These are phyloP conservation scores for Imbricaverruca yamaguchii DNA, from an alignment of 2,888 invertebrate genomes.

Conservation along the genomic window DNA sequence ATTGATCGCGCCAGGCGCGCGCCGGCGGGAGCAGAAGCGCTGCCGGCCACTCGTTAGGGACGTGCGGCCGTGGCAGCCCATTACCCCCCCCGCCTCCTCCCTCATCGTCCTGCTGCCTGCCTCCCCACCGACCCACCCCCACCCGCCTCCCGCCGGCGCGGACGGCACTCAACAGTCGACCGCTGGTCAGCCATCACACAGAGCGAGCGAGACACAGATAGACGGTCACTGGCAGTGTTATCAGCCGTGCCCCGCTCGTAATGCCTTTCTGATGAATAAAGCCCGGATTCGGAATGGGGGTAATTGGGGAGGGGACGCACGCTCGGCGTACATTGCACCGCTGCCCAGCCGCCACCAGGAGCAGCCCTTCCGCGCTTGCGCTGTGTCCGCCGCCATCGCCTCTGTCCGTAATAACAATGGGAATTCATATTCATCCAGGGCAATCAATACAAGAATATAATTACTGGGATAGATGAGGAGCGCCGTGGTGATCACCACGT, in stretches of 20 bases:
- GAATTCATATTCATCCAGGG: slow-evolving; percentile 19
- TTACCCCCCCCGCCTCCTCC: neutral
- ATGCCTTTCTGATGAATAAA: slow-evolving; percentile 19
- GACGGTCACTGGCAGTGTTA: neutral
- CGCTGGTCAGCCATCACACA: neutral
- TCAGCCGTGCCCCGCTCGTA: neutral
- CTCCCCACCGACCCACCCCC: neutral
- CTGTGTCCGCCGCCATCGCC: neutral
- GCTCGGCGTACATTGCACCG: no score
- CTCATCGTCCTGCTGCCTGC: no score
- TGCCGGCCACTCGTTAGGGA: slow-evolving; percentile 22
- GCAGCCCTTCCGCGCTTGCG: slow-evolving; percentile 13
- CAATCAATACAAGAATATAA: slow-evolving; percentile 21
- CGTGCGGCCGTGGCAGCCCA: neutral
- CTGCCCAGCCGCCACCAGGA: neutral
- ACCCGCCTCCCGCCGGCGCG: neutral
- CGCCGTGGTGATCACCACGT: neutral
- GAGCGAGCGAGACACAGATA: slow-evolving; percentile 21
- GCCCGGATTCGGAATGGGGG: neutral
- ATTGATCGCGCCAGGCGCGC: neutral
- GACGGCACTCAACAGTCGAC: neutral
- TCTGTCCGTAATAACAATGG: slow-evolving; percentile 10
- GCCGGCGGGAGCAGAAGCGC: slow-evolving; percentile 20
- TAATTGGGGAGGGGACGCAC: no score
- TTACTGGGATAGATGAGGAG: slow-evolving; percentile 20